phyloP scores from a whole-genome alignment of 2,797 vertebrate species.

The Parambassis ranga region DNA sequence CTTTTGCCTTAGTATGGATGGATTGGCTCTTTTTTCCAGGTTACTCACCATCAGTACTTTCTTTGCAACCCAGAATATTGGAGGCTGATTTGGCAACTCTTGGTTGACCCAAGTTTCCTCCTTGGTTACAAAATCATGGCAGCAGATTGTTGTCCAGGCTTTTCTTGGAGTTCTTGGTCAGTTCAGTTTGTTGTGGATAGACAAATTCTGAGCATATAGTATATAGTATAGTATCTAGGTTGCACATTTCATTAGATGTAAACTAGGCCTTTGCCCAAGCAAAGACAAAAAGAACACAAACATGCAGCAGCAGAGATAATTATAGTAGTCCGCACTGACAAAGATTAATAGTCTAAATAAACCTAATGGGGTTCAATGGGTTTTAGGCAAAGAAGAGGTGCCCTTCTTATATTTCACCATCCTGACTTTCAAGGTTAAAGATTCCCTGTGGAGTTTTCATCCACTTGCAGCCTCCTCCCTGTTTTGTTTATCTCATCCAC shows the following conservation, averaged over 20 bases:
- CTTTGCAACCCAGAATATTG: too few relatives aligned
- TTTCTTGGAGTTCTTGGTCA: too few relatives aligned
- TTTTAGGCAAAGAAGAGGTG: background rate
- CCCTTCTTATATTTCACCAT: conserved; percentile 12
- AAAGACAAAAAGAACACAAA: background rate
- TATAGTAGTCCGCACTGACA: background rate
- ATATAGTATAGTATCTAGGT: background rate
- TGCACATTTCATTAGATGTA: background rate
- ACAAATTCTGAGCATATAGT: too few relatives aligned
- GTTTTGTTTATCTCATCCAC: background rate
- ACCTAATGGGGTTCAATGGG: background rate
- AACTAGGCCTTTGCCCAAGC: background rate
- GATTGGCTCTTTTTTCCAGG: too few relatives aligned
- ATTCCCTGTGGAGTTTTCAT: background rate
- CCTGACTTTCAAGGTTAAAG: conserved; percentile 8
- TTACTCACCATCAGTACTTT: too few relatives aligned
- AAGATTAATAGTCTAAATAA: background rate
- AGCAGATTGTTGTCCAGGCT: too few relatives aligned
- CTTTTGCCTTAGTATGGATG: background rate
- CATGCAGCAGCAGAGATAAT: background rate
- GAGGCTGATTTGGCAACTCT: too few relatives aligned
- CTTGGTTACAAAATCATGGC: too few relatives aligned
- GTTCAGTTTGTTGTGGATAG: too few relatives aligned
- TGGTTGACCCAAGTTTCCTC: too few relatives aligned
- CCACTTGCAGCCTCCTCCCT: background rate